phyloP scores from a whole-genome alignment of 2,113 vertebrate species.

The Alligator mississippiensis region DNA sequence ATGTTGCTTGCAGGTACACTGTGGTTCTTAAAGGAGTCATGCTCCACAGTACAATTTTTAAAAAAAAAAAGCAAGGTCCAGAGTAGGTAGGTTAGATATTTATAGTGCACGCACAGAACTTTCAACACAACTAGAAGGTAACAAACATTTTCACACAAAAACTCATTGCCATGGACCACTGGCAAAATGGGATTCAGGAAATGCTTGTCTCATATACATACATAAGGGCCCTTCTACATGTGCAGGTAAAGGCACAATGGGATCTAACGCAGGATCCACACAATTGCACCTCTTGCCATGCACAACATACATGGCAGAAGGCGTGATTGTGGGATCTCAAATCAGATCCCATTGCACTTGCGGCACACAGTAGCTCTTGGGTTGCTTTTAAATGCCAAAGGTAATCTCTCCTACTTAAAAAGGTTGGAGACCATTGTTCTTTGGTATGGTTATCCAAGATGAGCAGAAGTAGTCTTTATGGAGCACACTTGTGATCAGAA shows the following conservation, averaged over 20 bases:
- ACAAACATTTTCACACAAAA: neutral
- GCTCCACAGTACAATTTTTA: accelerated
- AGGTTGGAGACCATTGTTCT: neutral
- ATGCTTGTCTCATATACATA: too few species aligned
- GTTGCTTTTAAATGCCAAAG: too few species aligned
- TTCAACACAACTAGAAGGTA: neutral
- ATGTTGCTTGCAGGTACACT: neutral
- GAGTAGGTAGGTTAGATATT: accelerated
- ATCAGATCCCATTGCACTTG: too few species aligned
- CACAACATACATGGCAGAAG: too few species aligned
- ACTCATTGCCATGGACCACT: neutral
- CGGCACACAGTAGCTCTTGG: too few species aligned
- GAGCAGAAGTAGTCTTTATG: neutral
- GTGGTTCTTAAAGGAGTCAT: neutral
- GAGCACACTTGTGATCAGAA: neutral
- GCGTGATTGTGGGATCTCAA: too few species aligned
- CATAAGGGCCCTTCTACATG: too few species aligned
- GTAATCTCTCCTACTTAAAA: too few species aligned
- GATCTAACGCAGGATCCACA: too few species aligned
- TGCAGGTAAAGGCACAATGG: too few species aligned
- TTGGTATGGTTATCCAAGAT: neutral
- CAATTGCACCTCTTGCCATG: too few species aligned
- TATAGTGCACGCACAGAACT: neutral
- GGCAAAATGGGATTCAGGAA: neutral
- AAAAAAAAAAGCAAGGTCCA: neutral